Evolutionary conservation across 2,797 vertebrate genomes (phyloP), one percentile per base, ranked within the genome.

Genomic region (Enteromius viviparus): DNA sequence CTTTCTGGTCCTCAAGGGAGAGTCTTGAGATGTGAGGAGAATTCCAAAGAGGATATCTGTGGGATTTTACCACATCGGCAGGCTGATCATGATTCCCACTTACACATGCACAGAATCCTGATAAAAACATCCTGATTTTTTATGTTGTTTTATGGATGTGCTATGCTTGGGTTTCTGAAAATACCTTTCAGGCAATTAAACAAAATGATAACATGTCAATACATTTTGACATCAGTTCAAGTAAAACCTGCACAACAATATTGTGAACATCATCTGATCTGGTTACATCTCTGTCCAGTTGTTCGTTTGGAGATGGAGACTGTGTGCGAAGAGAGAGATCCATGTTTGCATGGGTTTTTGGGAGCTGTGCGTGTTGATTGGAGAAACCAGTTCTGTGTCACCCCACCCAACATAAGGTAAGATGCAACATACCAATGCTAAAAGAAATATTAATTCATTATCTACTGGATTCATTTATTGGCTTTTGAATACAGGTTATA

Each of bases 251-350:
- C 6, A n/a, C 53, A 40, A 23, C 37, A 40, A 76, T 76, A 42
- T 64, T 64, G 3, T 77, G 37, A 17, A 7, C 58, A 65, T 19
- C 10, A 5, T 19, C 19, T 65, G 1, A 55, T 26, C 15, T 58
- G 34, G 55, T 51, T 70, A 37, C 58, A 15, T 15, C 19, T 62
- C 55, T 40, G 29, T 78, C 1, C 34, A 6, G 4, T 51, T 76
- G 70, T 62, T 75, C 21, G 58, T 11, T 76, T n/a, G 51, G 26
- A 74, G 68, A 85, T 72, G 74, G 79, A 85, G 74, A 12, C 53
- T 42, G 29, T 53, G 26, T 60, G 40, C 71, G 29, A 40, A 55
- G 42, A 76, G n/a, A 29, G 49, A 80, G 83, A 80, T 42, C 4
- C 62, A 62, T 60, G 62, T 10, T 68, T 70, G 37, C 51, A 76